Base-by-base conservation (phyloP, 2,888 invertebrate species). In the Lasioglossum marginatum region DNA sequence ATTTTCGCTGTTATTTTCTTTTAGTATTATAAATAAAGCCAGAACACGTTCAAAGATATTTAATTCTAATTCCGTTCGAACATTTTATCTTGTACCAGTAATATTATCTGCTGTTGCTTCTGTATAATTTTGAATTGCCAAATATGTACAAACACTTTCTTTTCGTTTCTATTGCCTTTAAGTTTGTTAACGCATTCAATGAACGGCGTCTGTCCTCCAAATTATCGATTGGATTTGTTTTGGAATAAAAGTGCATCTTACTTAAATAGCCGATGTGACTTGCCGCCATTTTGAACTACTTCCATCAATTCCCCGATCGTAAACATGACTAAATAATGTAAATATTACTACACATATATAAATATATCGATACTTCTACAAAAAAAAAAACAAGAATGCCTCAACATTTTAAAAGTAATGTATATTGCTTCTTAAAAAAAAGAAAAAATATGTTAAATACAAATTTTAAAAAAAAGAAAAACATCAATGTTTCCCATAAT, bases 201-300 rank as follows among this genome's bases (percentile, higher is more conserved):
- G 85, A 89, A 91, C 91, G 91, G 91, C 91, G 91, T 90, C 91
- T 91, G 89, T 91, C 91, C 91, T 91, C 91, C 91, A 89, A 88
- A 90, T 90, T 91, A 89, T 85, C 71, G 77, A 90, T 90, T 89
- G 87, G 87, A 83, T 86, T 84, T 91, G 84, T 85, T 89, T 70
- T 82, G 81, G 83, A 83, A 86, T 83, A 88, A 88, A 86, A 88
- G 83, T 91, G 90, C 71, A 88, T 91, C 86, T 86, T 87, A 85
- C 85, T 88, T 88, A 85, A 90, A 88, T 84, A 83, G 81, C 83
- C 85, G 87, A 92, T 92, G 90, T 90, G 92, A 94, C 92, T 94
- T 94, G 93, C 95, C 95, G 95, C 95, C 95, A 95, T 95, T 95
- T 95, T 95, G 95, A 94, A 95, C 93, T 92, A 94, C 94, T 94